These are phyloP conservation scores for Abramis brama DNA, from an alignment of 2,113 vertebrate species.

Conservation along the genomic window DNA sequence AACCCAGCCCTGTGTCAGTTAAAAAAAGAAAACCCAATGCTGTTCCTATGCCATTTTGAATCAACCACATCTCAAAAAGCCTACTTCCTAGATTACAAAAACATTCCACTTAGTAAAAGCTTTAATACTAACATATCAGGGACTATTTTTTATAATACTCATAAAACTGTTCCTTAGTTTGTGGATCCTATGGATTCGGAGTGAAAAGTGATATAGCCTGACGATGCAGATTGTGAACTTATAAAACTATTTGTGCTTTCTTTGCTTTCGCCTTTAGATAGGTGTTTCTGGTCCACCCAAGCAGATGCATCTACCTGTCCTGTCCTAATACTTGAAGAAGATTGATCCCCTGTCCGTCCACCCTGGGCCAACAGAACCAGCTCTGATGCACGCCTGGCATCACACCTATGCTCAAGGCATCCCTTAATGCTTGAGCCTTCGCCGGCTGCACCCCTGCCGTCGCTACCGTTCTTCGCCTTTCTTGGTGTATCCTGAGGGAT, in stretches of 20 bases:
- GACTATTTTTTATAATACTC: conserved; percentile 49
- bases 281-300: conserved; percentile 73
- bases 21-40: conserved; percentile 30
- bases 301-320: conserved; percentile 61
- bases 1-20: not conserved
- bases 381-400: conserved; percentile 52
- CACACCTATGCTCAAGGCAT: conserved; percentile 30
- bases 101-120: conserved; percentile 56
- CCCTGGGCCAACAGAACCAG: conserved; percentile 57
- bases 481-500: conserved; percentile 64
- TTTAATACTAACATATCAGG: conserved; percentile 48
- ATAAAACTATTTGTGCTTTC: conserved; percentile 87
- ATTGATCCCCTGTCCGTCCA: conserved; percentile 57
- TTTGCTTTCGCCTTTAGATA: conserved; percentile 73
- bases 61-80: conserved; percentile 31
- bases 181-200: conserved; percentile 84
- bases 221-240: conserved; percentile 84
- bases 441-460: conserved; percentile 38
- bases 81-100: conserved; percentile 44
- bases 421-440: conserved; percentile 41
- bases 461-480: conserved; percentile 44
- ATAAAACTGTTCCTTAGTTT: conserved; percentile 64
- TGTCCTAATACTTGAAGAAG: conserved; percentile 64
- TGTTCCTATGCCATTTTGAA: conserved; percentile 14
- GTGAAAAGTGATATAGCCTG: conserved; percentile 83